phyloP scores from a whole-genome alignment of 2,797 vertebrate genomes.

The Bovichtus diacanthus region DNA sequence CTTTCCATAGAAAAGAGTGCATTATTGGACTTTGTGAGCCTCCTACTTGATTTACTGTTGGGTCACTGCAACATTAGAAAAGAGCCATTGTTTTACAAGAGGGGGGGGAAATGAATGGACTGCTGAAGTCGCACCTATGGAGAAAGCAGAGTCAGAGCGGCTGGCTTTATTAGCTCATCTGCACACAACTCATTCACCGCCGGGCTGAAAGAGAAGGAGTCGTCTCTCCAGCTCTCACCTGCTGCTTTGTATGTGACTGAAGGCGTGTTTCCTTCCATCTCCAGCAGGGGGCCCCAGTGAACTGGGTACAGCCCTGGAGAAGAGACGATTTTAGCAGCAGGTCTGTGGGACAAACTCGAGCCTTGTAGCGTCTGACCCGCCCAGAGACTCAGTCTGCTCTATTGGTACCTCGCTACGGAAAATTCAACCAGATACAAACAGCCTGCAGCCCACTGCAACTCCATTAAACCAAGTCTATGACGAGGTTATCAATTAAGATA shows the following conservation, averaged over 20 bases:
- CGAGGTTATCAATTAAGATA: constrained; percentile 55
- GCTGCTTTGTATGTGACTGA: not conserved
- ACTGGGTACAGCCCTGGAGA: constrained; percentile 26
- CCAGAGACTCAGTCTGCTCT: constrained; percentile 1
- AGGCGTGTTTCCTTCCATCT: not conserved
- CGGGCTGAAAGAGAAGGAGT: constrained; percentile 9
- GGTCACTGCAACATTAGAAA: constrained; percentile 77
- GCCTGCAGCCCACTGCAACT: constrained; percentile 14
- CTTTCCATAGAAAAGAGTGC: constrained; percentile 70
- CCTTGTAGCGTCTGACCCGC: not conserved
- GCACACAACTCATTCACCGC: constrained; percentile 66
- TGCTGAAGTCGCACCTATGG: constrained; percentile 59
- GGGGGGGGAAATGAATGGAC: constrained; percentile 66
- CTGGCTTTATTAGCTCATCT: constrained; percentile 75
- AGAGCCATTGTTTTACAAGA: constrained; percentile 81
- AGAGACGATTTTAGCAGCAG: not conserved
- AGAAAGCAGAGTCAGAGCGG: constrained; percentile 41
- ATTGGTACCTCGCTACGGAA: not conserved
- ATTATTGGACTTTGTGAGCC: constrained; percentile 78
- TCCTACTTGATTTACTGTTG: constrained; percentile 81
- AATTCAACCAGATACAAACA: constrained; percentile 16
- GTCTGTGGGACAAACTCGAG: constrained; percentile 30
- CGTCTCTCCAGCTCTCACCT: constrained; percentile 3
- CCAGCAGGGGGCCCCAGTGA: constrained; percentile 82
- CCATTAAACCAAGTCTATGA: not conserved